A percentile compares a stretch with the other conserved stretches of the same genome.
These are phyloP conservation scores for Lycodopsis pacificus DNA, from an alignment of 2,797 vertebrate genomes.

Conservation along the genomic window DNA sequence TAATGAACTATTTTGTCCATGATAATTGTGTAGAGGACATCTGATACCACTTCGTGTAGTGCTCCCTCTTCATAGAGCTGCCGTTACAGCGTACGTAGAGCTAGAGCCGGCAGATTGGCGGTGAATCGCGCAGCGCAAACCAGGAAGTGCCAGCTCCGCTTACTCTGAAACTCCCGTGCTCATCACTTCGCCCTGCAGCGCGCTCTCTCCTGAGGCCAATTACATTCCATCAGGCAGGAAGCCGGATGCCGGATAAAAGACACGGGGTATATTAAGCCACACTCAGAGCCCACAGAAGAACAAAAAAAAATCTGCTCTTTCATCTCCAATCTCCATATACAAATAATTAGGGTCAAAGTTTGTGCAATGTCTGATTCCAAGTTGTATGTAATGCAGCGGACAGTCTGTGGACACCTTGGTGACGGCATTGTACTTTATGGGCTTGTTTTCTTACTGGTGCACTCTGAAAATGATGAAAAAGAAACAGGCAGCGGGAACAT, in stretches of 20 bases:
- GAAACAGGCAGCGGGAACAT: slow-evolving; percentile 58
- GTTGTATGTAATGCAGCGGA: slow-evolving; percentile 16
- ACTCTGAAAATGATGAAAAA: not conserved
- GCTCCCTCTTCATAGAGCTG: slow-evolving; percentile 3
- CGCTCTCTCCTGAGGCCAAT: slow-evolving; percentile 77
- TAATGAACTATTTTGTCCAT: too few species aligned
- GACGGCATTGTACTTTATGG: not conserved
- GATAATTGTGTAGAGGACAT: too few species aligned
- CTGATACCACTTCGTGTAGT: not conserved
- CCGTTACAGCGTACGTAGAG: slow-evolving; percentile 17
- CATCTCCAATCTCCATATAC: too few species aligned
- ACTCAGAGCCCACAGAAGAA: slow-evolving; percentile 48
- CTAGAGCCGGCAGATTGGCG: not conserved
- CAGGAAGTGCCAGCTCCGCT: slow-evolving; percentile 59
- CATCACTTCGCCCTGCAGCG: slow-evolving; percentile 66
- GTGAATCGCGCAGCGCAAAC: slow-evolving; percentile 14
- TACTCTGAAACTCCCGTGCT: slow-evolving; percentile 52
- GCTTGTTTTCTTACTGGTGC: slow-evolving; percentile 6
- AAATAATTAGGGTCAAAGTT: slow-evolving; percentile 66
- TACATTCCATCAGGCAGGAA: slow-evolving; percentile 80
- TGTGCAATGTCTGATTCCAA: slow-evolving; percentile 46
- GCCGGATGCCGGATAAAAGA: slow-evolving; percentile 76
- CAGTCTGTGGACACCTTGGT: not conserved
- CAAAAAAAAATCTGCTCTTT: slow-evolving; percentile 43
- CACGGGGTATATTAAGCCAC: slow-evolving; percentile 71